Evolutionary conservation across 2,113 vertebrate genomes (phyloP), one percentile per base, ranked within the genome.

Genomic region (Phyllostomus discolor): DNA sequence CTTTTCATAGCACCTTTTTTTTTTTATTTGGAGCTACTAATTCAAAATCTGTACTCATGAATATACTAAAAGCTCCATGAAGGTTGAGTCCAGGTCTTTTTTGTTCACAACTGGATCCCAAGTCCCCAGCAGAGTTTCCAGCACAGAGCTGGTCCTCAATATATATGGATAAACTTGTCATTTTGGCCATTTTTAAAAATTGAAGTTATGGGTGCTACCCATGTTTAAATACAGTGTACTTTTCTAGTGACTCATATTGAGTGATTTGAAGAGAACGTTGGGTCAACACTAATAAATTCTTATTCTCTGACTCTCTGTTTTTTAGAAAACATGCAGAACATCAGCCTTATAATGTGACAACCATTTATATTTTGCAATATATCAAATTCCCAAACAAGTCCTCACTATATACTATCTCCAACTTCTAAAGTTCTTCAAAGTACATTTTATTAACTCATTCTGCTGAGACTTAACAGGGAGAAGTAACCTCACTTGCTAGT

Each of bases 241-340:
- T 80, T 93, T 94, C 64, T 93, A 43, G 69, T 96, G 92, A 97
- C 50, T 96, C n/a, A 91, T 33, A 46, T 81, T 46, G 72, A 97
- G 54, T 70, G 92, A 79, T 88, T 85, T 91, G 62, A 78, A 91
- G 62, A 93, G 91, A 88, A 93, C 57, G 57, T 31, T 92, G 83
- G 57, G 67, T 92, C 95, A 94, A 94, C 88, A 76, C 50, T 92
- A 85, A 72, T 92, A 90, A 90, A 97, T 95, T 94, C 88, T 90
- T 95, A 72, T n/a, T 92, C 87, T 93, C 75, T 95, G 90, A 93
- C 50, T 95, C 70, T 94, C 64, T 26, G 7, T 88, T 96, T 95
- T 87, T 70, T 79, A 70, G 86, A 95, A 87, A 89, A 89, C 73
- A 62, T 41, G 59, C 43, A 97, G 67, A 78, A 92, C 64, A 35